Evolutionary conservation across 1,140 invertebrate species (phyloP).

Genomic region (Cydia amplana): DNA sequence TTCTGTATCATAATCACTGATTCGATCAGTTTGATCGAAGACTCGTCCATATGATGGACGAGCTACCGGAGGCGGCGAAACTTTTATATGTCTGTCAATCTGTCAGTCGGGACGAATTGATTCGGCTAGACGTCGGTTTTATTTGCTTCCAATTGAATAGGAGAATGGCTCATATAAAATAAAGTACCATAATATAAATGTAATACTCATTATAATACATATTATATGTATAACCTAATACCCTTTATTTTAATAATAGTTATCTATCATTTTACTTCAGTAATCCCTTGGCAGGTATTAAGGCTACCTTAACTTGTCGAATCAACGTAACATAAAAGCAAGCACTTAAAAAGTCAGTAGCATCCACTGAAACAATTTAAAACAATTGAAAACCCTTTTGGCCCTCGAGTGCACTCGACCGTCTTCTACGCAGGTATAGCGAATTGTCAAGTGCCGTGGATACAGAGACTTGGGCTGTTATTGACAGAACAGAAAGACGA

Average conservation of each 20-base stretch:
- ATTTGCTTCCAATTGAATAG: not conserved
- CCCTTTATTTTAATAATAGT: too few species aligned
- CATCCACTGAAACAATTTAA: constrained; percentile 40
- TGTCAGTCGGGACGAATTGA: constrained; percentile 40
- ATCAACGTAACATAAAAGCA: not conserved
- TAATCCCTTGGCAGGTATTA: too few species aligned
- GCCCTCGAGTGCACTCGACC: constrained; percentile 44
- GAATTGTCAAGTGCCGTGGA: constrained; percentile 57
- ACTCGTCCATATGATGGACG: constrained; percentile 67
- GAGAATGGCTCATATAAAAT: not conserved
- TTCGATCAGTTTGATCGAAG: constrained; percentile 59
- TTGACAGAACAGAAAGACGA: not conserved
- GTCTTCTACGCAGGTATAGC: constrained; percentile 63
- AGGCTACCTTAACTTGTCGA: not conserved
- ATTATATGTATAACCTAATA: too few species aligned
- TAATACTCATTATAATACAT: too few species aligned
- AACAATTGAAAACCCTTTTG: constrained; percentile 56
- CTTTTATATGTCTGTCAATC: constrained; percentile 51
- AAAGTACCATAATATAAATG: too few species aligned
- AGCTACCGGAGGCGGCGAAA: constrained; percentile 61
- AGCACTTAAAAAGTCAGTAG: constrained; percentile 32
- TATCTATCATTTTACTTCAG: too few species aligned
- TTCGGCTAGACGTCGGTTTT: not conserved
- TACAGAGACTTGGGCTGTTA: constrained; percentile 36
- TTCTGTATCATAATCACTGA: not conserved